phyloP scores from a whole-genome alignment of 2,797 vertebrate genomes.

The Anabacerthia variegaticeps region DNA sequence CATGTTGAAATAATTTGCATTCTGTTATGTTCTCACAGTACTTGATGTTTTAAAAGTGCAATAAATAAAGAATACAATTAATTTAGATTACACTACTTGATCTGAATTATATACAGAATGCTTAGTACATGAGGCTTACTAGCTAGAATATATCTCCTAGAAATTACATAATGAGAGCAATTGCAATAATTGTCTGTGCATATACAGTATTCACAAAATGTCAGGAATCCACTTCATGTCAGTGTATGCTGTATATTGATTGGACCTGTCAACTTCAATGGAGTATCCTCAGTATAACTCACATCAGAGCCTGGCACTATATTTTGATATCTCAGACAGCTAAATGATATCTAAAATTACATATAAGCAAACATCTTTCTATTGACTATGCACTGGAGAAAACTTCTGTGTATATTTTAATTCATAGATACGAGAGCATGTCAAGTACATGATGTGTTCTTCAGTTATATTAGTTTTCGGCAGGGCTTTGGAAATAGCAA shows the following conservation, averaged over 20 bases:
- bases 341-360: conserved; percentile 54
- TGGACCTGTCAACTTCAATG: conserved; percentile 26
- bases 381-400: conserved; percentile 11
- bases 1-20: background rate
- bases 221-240: conserved; percentile 21
- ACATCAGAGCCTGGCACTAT: conserved; percentile 32
- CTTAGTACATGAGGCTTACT: background rate
- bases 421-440: background rate
- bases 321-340: conserved; percentile 58
- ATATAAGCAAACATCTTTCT: conserved; percentile 40
- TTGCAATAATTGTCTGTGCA: background rate
- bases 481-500: conserved; percentile 32
- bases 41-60: conserved; percentile 10
- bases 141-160: conserved; percentile 6
- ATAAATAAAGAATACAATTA: conserved; percentile 49
- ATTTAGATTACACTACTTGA: conserved; percentile 35
- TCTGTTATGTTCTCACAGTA: background rate
- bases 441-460: background rate
- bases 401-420: conserved; percentile 29
- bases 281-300: conserved; percentile 1
- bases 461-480: background rate
- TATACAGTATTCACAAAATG: background rate
- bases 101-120: conserved; percentile 30
- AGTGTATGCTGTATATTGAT: conserved; percentile 11
- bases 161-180: conserved; percentile 26